Conservation (phyloP, 2,113 vertebrate genomes). For the Dryoscopus gambensis region DNA sequence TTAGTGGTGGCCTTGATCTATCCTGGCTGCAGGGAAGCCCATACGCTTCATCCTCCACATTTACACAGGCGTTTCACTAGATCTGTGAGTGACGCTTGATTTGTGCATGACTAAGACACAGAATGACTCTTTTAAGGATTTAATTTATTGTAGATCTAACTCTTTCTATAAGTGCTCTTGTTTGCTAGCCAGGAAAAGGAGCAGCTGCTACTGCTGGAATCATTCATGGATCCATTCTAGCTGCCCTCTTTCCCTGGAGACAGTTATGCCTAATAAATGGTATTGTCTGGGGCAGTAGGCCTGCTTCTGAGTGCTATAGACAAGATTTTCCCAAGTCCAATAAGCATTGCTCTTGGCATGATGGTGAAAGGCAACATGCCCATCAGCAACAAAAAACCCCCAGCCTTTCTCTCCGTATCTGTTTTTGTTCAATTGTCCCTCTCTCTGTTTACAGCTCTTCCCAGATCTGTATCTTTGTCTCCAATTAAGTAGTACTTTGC, state of each 20-base stretch:
- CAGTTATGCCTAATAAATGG: not conserved
- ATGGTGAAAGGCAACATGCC: not conserved
- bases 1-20: not conserved
- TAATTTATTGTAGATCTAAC: not conserved
- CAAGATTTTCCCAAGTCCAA: not conserved
- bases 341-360: not conserved
- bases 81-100: not conserved
- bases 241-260: not conserved
- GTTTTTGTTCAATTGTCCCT: not conserved
- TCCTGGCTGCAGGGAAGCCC: not conserved
- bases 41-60: not conserved
- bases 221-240: not conserved
- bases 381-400: not conserved
- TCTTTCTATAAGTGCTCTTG: not conserved
- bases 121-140: not conserved
- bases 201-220: not conserved
- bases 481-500: not conserved
- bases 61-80: not conserved
- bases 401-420: not conserved
- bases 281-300: not conserved
- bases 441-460: not conserved
- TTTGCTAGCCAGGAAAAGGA: not conserved
- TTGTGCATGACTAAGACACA: not conserved
- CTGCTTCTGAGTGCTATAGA: not conserved
- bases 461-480: not conserved